Evolutionary conservation across 1,140 invertebrate genomes (phyloP).

Genomic region (Lasaia peninsularis): DNA sequence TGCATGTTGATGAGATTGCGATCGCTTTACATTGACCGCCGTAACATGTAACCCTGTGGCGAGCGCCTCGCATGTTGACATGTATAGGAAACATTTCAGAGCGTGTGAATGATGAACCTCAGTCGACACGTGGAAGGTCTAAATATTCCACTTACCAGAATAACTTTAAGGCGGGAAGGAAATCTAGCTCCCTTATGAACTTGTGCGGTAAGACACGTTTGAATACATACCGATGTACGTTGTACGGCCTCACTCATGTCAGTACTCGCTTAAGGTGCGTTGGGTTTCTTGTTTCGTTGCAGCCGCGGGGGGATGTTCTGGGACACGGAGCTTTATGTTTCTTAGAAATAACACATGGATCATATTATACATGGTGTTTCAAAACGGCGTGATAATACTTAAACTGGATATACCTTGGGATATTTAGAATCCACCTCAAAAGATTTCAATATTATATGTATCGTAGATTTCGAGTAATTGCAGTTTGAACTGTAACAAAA

Average conservation of each 20-base stretch:
- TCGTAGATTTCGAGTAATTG: too few species aligned
- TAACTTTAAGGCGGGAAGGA: conserved; percentile 88
- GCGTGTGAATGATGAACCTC: conserved; percentile 83
- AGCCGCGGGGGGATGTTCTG: conserved; percentile 30
- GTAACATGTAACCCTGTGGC: conserved; percentile 26
- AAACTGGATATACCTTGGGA: too few species aligned
- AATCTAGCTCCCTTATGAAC: conserved; percentile 95
- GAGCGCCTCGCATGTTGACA: conserved; percentile 46
- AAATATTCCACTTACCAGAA: conserved; percentile 90
- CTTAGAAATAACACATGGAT: background rate
- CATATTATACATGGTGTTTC: too few species aligned
- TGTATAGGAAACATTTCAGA: conserved; percentile 73
- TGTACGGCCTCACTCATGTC: conserved; percentile 51
- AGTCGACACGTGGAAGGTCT: conserved; percentile 86
- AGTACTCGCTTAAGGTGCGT: conserved; percentile 51
- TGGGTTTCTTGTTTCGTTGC: conserved; percentile 58
- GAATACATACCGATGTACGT: conserved; percentile 44
- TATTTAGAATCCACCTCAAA: too few species aligned
- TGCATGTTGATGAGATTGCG: conserved; percentile 32
- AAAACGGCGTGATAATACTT: too few species aligned
- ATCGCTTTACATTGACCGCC: conserved; percentile 14
- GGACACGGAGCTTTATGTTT: background rate
- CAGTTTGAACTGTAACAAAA: too few species aligned
- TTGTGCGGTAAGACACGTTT: conserved; percentile 90
- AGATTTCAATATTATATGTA: too few species aligned